Evolutionary conservation across 2,113 vertebrate genomes (phyloP).

Genomic region (Epinephelus cyanopodus): DNA sequence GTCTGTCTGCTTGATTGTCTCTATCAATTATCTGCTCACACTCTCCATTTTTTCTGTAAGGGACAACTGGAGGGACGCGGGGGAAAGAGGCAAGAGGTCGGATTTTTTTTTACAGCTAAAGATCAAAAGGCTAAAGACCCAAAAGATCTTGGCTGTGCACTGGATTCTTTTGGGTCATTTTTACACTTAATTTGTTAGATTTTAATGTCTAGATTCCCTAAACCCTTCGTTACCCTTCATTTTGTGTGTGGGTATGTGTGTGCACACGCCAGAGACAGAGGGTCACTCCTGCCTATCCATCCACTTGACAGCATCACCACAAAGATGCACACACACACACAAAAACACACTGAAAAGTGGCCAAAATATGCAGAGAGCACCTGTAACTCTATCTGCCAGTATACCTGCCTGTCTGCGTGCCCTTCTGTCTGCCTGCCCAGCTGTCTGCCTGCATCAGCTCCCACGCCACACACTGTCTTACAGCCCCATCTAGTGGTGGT

Average conservation of each 20-base stretch:
- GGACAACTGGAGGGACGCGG: constrained; percentile 8
- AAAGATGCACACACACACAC: constrained; percentile 1
- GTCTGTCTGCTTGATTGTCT: constrained; percentile 72
- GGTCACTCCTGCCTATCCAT: constrained; percentile 26
- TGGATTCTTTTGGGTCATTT: neutral
- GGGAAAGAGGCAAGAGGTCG: neutral
- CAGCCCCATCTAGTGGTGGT: constrained; percentile 72
- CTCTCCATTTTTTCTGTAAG: constrained; percentile 1
- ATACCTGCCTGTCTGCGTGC: neutral
- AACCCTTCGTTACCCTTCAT: neutral
- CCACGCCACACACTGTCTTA: constrained; percentile 25
- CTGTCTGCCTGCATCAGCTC: neutral
- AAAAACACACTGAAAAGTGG: constrained; percentile 12
- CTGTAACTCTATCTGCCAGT: neutral
- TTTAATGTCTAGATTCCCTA: neutral
- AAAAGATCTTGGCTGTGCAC: neutral
- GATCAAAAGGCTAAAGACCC: neutral
- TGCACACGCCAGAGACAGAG: neutral
- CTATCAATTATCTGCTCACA: constrained; percentile 57
- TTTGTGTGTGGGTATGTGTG: neutral
- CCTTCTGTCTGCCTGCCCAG: neutral
- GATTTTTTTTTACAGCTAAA: neutral
- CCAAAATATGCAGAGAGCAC: constrained; percentile 2
- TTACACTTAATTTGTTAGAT: neutral
- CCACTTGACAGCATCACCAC: constrained; percentile 4